A percentile compares a stretch with the other conserved stretches of the same genome.
Conservation (phyloP, 53 echinoderm and acorn worm species). For the Antedon mediterranea region DNA sequence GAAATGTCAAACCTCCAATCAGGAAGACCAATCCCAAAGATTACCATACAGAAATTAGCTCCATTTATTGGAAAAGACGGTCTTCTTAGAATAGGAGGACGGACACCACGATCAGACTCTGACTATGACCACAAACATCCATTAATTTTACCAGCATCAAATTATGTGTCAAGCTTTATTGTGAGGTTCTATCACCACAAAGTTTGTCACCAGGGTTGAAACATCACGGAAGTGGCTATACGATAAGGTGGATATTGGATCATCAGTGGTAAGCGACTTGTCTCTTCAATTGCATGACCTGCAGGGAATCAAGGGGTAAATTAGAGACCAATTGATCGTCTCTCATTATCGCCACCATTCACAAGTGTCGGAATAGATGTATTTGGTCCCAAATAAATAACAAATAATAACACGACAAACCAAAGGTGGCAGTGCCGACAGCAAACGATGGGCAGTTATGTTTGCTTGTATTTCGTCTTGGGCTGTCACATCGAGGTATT, state of each 20-base stretch:
- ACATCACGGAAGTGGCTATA: background rate
- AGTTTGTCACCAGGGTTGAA: background rate
- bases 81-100: slow-evolving; percentile 4
- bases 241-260: background rate
- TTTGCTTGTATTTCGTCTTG: slow-evolving; percentile 29
- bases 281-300: slow-evolving; percentile 21
- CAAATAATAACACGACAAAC: slow-evolving; percentile 21
- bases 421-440: slow-evolving; percentile 19
- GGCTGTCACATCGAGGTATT: slow-evolving; percentile 29
- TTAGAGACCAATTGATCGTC: slow-evolving; percentile 9
- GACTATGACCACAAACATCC: slow-evolving; percentile 1
- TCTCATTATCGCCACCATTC: slow-evolving; percentile 17
- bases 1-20: too few species aligned
- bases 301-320: slow-evolving; percentile 27
- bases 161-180: background rate
- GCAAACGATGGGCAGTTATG: slow-evolving; percentile 26
- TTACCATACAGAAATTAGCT: too few species aligned
- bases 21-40: too few species aligned
- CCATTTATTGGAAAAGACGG: background rate
- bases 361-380: slow-evolving; percentile 21
- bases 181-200: background rate
- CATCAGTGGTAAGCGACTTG: background rate
- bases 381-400: slow-evolving; percentile 35
- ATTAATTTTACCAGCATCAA: background rate
- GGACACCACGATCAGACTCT: background rate